phyloP scores from a whole-genome alignment of 2,888 invertebrate genomes.

The Polydesmus complanatus region DNA sequence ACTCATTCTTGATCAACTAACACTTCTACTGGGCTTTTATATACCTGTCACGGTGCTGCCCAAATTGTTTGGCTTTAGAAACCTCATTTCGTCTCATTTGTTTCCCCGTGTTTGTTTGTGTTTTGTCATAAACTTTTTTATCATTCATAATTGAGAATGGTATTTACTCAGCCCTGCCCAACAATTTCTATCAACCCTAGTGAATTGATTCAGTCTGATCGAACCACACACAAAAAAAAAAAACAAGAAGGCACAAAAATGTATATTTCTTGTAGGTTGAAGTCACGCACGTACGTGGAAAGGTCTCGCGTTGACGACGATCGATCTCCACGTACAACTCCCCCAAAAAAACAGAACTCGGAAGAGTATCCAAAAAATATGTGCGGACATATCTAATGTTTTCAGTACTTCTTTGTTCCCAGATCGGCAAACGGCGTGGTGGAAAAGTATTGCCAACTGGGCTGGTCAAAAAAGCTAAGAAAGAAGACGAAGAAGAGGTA shows the following conservation, averaged over 20 bases:
- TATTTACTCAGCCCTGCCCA: no score
- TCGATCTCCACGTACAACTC: neutral
- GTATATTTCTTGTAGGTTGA: neutral
- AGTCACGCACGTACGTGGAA: neutral
- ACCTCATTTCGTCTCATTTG: no score
- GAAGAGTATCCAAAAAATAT: neutral
- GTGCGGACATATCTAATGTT: slow-evolving; percentile 15
- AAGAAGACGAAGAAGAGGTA: slow-evolving; percentile 17
- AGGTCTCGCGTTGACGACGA: neutral
- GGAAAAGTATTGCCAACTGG: slow-evolving; percentile 79
- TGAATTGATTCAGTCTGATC: neutral
- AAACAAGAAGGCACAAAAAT: neutral
- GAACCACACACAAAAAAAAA: no score
- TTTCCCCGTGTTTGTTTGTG: neutral
- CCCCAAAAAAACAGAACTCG: neutral
- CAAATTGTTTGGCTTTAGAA: no score
- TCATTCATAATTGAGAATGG: no score
- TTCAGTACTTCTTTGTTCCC: slow-evolving; percentile 22
- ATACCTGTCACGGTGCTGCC: no score
- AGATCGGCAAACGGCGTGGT: slow-evolving; percentile 69
- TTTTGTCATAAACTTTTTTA: no score
- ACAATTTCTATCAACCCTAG: no score
- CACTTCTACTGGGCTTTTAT: no score
- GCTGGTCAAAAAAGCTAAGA: slow-evolving; percentile 69
- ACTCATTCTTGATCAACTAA: no score